A percentile compares a stretch with the other conserved stretches of the same genome.
These are phyloP conservation scores for Podiceps cristatus DNA, from an alignment of 2,113 vertebrate species.

Conservation along the genomic window DNA sequence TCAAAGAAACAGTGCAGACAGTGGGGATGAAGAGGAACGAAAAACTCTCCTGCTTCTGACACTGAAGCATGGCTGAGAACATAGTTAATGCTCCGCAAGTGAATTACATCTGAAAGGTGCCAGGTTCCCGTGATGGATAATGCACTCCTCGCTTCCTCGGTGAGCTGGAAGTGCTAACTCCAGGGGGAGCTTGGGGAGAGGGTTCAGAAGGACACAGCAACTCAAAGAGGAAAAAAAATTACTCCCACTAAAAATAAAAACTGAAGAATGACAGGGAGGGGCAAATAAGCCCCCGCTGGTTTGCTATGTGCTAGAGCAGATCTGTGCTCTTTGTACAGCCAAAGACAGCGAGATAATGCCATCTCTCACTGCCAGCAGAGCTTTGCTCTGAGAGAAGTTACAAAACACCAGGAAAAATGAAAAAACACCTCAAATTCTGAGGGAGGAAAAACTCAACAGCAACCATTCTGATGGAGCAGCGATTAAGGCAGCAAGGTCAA, in stretches of 20 bases:
- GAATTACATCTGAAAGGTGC: not conserved
- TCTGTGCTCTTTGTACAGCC: not conserved
- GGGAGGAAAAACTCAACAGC: not conserved
- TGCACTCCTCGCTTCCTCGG: fast-evolving
- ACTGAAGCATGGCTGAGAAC: not conserved
- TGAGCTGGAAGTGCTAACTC: not conserved
- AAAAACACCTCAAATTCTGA: not conserved
- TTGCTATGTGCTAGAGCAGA: not conserved
- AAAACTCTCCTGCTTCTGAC: not conserved
- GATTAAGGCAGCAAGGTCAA: not conserved
- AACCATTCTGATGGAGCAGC: not conserved
- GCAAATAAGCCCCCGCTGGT: not conserved
- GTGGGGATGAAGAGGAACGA: not conserved
- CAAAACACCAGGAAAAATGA: not conserved
- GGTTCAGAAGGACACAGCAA: not conserved
- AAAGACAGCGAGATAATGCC: not conserved
- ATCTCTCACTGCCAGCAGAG: not conserved
- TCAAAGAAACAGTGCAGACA: not conserved
- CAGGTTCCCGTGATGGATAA: not conserved
- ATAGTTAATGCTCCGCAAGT: not conserved
- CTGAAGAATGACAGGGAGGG: not conserved
- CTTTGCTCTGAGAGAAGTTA: not conserved
- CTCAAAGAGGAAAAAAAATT: not conserved
- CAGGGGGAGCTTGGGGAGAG: not conserved
- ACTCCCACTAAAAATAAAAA: not conserved